phyloP scores from a whole-genome alignment of 2,888 invertebrate species.

The Sinelater perroti region DNA sequence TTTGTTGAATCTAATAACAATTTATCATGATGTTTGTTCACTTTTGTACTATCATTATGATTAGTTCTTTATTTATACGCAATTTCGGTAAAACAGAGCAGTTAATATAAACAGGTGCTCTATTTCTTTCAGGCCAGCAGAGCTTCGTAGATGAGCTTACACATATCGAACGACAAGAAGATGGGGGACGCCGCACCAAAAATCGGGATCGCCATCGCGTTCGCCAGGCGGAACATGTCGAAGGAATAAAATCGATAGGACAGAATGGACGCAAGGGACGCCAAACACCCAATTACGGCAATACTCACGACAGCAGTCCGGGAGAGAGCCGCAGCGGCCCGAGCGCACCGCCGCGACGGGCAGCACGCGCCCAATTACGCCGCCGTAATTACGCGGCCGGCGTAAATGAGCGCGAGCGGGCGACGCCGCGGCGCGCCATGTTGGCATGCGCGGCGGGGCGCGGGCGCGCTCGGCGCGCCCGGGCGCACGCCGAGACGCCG shows the following conservation, averaged over 20 bases:
- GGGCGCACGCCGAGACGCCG: conserved; percentile 47
- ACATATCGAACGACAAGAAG: too few relatives aligned
- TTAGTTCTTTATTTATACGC: too few relatives aligned
- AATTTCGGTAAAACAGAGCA: too few relatives aligned
- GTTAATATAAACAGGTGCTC: too few relatives aligned
- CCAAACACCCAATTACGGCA: conserved; percentile 19
- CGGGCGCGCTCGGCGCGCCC: conserved; percentile 42
- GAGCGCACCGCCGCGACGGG: too few relatives aligned
- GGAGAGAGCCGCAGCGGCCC: too few relatives aligned
- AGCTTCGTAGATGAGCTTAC: too few relatives aligned
- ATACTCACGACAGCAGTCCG: conserved; percentile 19
- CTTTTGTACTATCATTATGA: too few relatives aligned
- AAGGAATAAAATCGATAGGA: conserved; percentile 52
- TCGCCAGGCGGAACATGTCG: conserved; percentile 44
- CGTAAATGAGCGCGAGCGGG: conserved; percentile 48
- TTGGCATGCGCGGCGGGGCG: conserved; percentile 52
- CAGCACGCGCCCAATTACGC: conserved; percentile 40
- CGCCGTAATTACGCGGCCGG: conserved; percentile 51
- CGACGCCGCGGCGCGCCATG: conserved; percentile 52
- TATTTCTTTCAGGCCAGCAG: too few relatives aligned
- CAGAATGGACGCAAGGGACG: conserved; percentile 18
- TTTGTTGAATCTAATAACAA: too few relatives aligned
- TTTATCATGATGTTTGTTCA: too few relatives aligned
- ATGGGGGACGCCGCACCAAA: conserved; percentile 7
- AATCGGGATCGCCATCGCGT: conserved; percentile 31